Conservation (phyloP, 1,140 invertebrate genomes). For the Procambarus virginalis region DNA sequence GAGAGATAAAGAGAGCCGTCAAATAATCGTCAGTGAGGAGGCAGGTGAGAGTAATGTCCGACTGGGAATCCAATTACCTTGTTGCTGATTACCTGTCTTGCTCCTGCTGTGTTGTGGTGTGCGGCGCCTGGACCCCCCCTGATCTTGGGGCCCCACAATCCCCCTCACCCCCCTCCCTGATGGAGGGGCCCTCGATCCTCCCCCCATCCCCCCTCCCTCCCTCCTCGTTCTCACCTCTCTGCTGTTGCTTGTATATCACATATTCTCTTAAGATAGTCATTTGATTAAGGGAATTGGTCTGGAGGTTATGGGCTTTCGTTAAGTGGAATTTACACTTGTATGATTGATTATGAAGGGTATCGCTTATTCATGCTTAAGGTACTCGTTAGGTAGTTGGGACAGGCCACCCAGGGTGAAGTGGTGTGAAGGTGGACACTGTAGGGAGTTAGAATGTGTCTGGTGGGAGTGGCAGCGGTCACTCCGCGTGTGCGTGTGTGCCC, state of each 20-base stretch:
- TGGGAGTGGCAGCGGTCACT: no score
- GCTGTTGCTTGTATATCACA: conserved; percentile 7
- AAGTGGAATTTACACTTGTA: conserved; percentile 18
- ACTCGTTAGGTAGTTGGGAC: not conserved
- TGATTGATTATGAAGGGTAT: conserved; percentile 7
- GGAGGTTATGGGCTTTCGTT: conserved; percentile 1
- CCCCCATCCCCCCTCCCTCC: not conserved
- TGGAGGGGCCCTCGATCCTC: not conserved
- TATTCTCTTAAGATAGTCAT: conserved; percentile 1
- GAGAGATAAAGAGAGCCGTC: conserved; percentile 43
- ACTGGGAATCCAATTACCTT: conserved; percentile 59
- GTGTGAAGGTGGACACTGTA: not conserved
- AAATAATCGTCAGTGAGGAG: conserved; percentile 51
- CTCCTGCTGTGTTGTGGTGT: conserved; percentile 19
- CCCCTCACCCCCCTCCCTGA: not conserved
- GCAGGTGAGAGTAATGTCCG: conserved; percentile 37
- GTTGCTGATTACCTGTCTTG: conserved; percentile 46
- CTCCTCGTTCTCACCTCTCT: not conserved
- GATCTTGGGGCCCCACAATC: not conserved
- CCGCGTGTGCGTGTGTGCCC: no score
- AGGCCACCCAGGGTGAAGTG: not conserved
- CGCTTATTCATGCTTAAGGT: not conserved
- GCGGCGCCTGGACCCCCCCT: conserved; percentile 2
- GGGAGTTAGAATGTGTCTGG: no score
- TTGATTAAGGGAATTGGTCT: conserved; percentile 25